Base-by-base conservation (phyloP, 1,140 invertebrate species). In the Monomorium pharaonis region DNA sequence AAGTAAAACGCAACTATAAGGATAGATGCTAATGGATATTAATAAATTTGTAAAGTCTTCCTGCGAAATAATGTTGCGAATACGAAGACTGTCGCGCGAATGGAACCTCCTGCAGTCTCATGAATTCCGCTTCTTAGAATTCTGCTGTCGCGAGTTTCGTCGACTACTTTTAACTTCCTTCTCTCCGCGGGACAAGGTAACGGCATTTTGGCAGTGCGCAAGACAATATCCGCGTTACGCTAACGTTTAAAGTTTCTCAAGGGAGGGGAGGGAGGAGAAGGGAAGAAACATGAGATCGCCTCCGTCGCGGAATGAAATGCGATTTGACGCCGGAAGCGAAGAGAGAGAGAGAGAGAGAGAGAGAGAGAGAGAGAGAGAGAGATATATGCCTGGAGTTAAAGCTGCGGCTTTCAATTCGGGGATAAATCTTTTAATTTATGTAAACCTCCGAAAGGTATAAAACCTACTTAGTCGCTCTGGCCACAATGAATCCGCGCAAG, bases 341-440 rank as follows among this genome's bases (percentile, higher is more conserved):
- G 10, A 67, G 62, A 42, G 51, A 27, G n/a, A n/a, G n/a, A n/a
- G n/a, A n/a, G n/a, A n/a, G n/a, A n/a, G n/a, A n/a, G n/a, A n/a
- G n/a, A n/a, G n/a, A n/a, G n/a, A n/a, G n/a, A n/a, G n/a, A n/a
- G n/a, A n/a, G n/a, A n/a, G n/a, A n/a, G n/a, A n/a, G n/a, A n/a
- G n/a, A n/a, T n/a, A n/a, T n/a, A n/a, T 14, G 42, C 9, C 37
- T 7, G 56, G n/a, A 27, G 30, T 56, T 56, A 54, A 47, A 58
- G n/a, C 14, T 4, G 2, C 16, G 9, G 56, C 16, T 86, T 58
- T 87, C 56, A 67, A 70, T 78, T 86, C n/a, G 1, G 21, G 37
- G 30, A 47, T 30, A 44, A 83, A 56, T 42, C 58, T 74, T 47
- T 83, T 83, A 67, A 87, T 88, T 87, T 78, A 47, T 70, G 49